Evolutionary conservation across 1,140 invertebrate genomes (phyloP).

Genomic region (Drosophila repletoides): DNA sequence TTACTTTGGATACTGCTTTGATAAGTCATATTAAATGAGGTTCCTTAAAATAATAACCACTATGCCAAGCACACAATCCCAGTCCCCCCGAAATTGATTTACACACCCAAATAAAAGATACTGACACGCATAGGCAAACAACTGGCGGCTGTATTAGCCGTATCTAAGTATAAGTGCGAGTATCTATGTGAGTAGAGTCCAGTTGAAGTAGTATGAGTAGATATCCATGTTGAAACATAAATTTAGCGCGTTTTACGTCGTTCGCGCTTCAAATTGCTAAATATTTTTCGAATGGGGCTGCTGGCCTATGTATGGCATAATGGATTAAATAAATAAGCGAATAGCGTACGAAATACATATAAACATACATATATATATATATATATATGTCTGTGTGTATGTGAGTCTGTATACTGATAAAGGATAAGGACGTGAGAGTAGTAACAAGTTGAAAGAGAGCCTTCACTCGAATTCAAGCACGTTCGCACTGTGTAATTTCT

Average conservation of each 20-base stretch:
- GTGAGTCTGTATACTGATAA: background rate
- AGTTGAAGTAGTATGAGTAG: background rate
- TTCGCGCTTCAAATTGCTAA: conserved; percentile 48
- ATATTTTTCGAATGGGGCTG: conserved; percentile 36
- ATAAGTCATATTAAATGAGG: conserved; percentile 15
- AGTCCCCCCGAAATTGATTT: background rate
- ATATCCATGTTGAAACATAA: conserved; percentile 55
- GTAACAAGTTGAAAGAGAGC: background rate
- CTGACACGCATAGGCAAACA: conserved; percentile 6
- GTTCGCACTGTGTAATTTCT: background rate
- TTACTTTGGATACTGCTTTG: conserved; percentile 10
- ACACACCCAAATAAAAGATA: background rate
- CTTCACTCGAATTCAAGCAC: conserved; percentile 11
- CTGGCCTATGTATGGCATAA: conserved; percentile 8
- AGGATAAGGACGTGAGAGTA: conserved; percentile 8
- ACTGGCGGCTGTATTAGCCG: background rate
- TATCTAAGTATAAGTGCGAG: background rate
- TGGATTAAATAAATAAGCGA: too few species aligned
- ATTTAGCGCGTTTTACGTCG: conserved; percentile 51
- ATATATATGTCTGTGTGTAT: too few species aligned
- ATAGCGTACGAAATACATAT: too few species aligned
- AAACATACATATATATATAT: background rate
- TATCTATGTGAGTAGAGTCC: background rate
- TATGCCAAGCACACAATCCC: conserved; percentile 3
- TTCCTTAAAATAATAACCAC: background rate